Conservation (phyloP, 2,113 vertebrate species). For the Pica pica region DNA sequence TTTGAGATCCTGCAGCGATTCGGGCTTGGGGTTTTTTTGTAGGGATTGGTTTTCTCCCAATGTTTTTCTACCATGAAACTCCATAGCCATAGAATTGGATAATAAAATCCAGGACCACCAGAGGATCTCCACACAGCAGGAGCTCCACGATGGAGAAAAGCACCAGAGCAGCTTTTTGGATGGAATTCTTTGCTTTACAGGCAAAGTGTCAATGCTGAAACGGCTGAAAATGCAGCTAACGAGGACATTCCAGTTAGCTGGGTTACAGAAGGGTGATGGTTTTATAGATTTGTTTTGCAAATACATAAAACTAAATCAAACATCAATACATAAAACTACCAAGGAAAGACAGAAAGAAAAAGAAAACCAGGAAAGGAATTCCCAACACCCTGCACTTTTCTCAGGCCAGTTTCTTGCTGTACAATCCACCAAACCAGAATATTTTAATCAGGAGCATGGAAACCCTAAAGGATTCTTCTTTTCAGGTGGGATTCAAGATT, state of each 20-base stretch:
- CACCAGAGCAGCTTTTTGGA: neutral
- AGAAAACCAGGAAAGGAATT: neutral
- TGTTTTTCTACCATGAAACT: neutral
- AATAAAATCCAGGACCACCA: neutral
- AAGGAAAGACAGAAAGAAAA: neutral
- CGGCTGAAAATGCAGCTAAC: neutral
- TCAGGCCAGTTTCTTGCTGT: neutral
- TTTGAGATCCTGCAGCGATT: neutral
- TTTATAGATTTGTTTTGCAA: slow-evolving; percentile 27
- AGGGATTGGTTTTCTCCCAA: neutral
- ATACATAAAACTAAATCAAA: neutral
- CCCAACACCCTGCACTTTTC: neutral
- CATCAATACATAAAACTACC: neutral
- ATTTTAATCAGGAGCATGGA: neutral
- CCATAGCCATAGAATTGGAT: neutral
- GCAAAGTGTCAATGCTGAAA: neutral
- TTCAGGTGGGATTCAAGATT: neutral
- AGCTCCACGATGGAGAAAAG: neutral
- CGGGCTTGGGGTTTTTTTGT: neutral
- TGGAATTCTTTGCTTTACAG: neutral
- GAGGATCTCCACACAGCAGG: neutral
- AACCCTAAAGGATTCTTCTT: neutral
- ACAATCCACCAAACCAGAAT: neutral
- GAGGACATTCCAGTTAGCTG: neutral
- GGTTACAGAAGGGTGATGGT: neutral